Evolutionary conservation across 1,140 invertebrate genomes (phyloP).

Genomic region (Choristoneura fumiferana): DNA sequence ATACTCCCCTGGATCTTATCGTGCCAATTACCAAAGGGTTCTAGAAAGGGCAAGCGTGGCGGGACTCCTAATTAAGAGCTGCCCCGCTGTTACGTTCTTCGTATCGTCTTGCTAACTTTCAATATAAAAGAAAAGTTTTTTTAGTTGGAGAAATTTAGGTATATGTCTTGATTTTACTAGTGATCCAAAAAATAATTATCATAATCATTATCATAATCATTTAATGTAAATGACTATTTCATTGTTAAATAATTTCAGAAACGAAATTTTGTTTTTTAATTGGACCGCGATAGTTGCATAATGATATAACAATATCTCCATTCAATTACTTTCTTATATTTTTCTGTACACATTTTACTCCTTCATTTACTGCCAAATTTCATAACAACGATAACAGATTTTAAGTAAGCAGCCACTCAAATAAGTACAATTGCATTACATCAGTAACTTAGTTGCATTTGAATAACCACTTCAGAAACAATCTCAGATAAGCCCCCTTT

Average conservation of each 20-base stretch:
- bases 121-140: too few species aligned
- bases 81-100: slow-evolving; percentile 49
- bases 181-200: too few species aligned
- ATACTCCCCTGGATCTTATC: slow-evolving; percentile 70
- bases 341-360: background rate
- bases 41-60: slow-evolving; percentile 62
- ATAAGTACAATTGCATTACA: slow-evolving; percentile 19
- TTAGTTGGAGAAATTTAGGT: too few species aligned
- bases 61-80: slow-evolving; percentile 71
- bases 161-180: too few species aligned
- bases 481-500: slow-evolving; percentile 47
- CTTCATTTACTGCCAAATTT: background rate
- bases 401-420: slow-evolving; percentile 16
- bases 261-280: too few species aligned
- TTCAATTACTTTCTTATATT: too few species aligned
- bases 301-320: too few species aligned
- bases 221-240: too few species aligned
- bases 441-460: slow-evolving; percentile 32
- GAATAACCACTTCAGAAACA: slow-evolving; percentile 54
- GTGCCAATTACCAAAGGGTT: slow-evolving; percentile 64
- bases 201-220: too few species aligned
- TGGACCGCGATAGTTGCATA: too few species aligned
- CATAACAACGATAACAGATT: slow-evolving; percentile 11
- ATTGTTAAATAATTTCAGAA: too few species aligned
- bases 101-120: background rate